Base-by-base conservation (phyloP, 2,797 vertebrate genomes). In the Schizopygopsis pylzovi region DNA sequence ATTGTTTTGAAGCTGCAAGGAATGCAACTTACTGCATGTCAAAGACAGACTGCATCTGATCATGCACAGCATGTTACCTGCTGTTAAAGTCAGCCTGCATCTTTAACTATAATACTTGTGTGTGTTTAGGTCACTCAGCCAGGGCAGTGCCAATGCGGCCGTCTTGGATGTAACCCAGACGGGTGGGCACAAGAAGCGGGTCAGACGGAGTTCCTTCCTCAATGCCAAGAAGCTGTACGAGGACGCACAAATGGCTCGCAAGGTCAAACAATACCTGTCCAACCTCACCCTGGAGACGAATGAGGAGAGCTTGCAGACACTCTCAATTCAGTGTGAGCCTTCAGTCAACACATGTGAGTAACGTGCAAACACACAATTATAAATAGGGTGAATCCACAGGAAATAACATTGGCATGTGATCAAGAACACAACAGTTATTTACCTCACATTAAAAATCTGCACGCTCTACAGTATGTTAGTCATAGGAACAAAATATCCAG, bases 141-240 rank as follows among this genome's bases (percentile, higher is more conserved):
- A 99, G 95, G 98, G 98, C 83, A 99, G 98, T 83, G 95, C 97
- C 22, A 98, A 97, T 1, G 94, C 98, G 11, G 94, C 98, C 0
- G 97, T 98, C 90, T 95, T 99, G 33, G 98, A 99, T 86, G 98
- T 99, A 16, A 97, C 96, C 2, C 98, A 98, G 95, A 94, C 98
- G 0, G 97, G 98, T 2, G 97, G 97, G 2, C 98, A 99, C 92
- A 99, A 99, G 94, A 99, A 99, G 94, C 94, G 98, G 1, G 98
- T 99, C 41, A 97, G 98, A 22, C 97, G 98, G 81, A 99, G 98
- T 93, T 99, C 98, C 90, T 99, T 99, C 92, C 97, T 99, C 59
- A 99, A 99, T 79, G 98, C 98, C 93, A 99, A 99, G 94, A 99
- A 99, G 93, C 94, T 99, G 47, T 99, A 99, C 5, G 98, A 99